These are phyloP conservation scores for Pogonocichla stellata DNA, from an alignment of 2,113 vertebrate genomes.

Conservation along the genomic window DNA sequence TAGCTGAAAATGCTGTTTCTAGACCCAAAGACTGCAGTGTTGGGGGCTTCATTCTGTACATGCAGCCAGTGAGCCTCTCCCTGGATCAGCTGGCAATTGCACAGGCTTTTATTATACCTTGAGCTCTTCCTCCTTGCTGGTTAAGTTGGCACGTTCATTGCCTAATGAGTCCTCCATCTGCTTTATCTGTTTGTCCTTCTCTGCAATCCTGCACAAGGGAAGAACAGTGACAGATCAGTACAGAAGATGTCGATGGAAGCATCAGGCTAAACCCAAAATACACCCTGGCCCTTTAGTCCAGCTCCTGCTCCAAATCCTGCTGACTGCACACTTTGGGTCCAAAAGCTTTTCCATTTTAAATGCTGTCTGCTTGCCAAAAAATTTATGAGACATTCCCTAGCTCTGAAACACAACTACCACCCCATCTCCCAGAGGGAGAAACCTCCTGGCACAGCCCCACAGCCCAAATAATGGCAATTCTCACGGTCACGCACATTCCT, in stretches of 20 bases:
- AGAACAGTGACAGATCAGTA: neutral
- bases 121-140: slow-evolving; percentile 81
- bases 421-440: neutral
- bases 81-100: neutral
- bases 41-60: neutral
- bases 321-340: neutral
- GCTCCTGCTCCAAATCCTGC: neutral
- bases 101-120: slow-evolving; percentile 66
- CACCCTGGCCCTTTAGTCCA: neutral
- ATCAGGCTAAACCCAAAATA: neutral
- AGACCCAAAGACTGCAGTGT: neutral
- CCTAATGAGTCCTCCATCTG: slow-evolving; percentile 80
- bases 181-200: slow-evolving; percentile 82
- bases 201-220: slow-evolving; percentile 73
- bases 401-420: neutral
- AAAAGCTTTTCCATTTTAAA: slow-evolving; percentile 24
- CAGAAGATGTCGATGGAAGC: neutral
- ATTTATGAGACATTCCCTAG: neutral
- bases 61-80: neutral
- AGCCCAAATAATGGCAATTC: neutral
- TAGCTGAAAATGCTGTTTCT: neutral
- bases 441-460: neutral
- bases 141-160: slow-evolving; percentile 73
- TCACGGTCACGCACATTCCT: neutral
- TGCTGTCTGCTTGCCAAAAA: neutral